Conservation (phyloP, 2,797 vertebrate genomes). For the Otolemur crassicaudatus region DNA sequence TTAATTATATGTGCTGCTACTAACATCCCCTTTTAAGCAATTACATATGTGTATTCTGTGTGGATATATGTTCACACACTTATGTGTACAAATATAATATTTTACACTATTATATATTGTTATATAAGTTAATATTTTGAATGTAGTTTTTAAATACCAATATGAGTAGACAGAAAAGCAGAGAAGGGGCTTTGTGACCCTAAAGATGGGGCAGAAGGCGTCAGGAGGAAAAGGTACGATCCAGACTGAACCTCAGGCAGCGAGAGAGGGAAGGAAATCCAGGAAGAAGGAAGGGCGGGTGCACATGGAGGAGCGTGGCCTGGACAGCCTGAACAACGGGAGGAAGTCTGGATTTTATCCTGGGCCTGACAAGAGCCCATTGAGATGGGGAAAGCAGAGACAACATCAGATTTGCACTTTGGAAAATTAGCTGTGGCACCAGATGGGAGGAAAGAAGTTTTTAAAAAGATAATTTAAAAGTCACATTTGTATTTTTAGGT, state of each 20-base stretch:
- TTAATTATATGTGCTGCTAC: not conserved
- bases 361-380: not conserved
- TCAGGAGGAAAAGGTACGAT: not conserved
- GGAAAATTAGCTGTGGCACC: not conserved
- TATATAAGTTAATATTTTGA: not conserved
- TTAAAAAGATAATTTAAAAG: not conserved
- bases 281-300: not conserved
- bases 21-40: not conserved
- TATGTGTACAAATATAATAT: not conserved
- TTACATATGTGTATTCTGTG: no score
- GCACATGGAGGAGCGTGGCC: fast-evolving
- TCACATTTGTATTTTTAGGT: not conserved
- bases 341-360: not conserved
- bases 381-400: not conserved
- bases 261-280: not conserved
- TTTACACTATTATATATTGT: not conserved
- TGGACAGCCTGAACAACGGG: not conserved
- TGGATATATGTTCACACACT: not conserved
- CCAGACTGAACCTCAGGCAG: not conserved
- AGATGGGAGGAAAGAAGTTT: not conserved
- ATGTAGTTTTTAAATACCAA: not conserved
- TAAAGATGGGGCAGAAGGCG: not conserved
- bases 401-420: not conserved
- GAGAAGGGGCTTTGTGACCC: not conserved
- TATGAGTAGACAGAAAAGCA: not conserved